Conservation (phyloP, 1,140 invertebrate species). For the honey bee (Apis mellifera) region DNA sequence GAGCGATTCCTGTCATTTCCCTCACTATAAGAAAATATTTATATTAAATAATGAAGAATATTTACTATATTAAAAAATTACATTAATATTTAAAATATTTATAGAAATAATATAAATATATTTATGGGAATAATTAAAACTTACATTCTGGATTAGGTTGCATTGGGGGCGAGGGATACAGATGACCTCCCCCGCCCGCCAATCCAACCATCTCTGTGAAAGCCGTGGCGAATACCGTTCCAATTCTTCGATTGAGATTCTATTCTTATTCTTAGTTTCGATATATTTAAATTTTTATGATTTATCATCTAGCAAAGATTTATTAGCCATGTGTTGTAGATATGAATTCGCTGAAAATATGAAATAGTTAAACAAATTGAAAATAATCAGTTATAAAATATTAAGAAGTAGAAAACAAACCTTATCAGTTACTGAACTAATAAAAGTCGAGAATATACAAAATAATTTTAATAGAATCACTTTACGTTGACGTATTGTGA, state of each 20-base stretch:
- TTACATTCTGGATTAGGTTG: conserved; percentile 79
- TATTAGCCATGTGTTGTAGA: conserved; percentile 63
- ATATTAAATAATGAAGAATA: not conserved
- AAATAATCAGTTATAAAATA: conserved; percentile 28
- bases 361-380: conserved; percentile 31
- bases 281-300: conserved; percentile 65
- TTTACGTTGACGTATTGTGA: conserved; percentile 45
- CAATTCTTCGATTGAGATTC: conserved; percentile 49
- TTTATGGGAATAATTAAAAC: conserved; percentile 31
- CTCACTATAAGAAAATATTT: conserved; percentile 72
- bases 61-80: not conserved
- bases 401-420: conserved; percentile 28
- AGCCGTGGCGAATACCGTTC: conserved; percentile 78
- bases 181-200: conserved; percentile 80
- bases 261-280: conserved; percentile 64
- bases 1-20: conserved; percentile 84
- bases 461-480: conserved; percentile 34
- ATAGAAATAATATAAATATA: not conserved
- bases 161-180: conserved; percentile 81
- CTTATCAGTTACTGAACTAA: conserved; percentile 34
- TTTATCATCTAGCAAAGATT: conserved; percentile 73
- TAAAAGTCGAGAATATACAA: conserved; percentile 1
- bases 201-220: conserved; percentile 81
- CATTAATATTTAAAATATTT: not conserved
- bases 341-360: conserved; percentile 42